Conservation (phyloP, 2,888 invertebrate species). For the Plusia festucae region DNA sequence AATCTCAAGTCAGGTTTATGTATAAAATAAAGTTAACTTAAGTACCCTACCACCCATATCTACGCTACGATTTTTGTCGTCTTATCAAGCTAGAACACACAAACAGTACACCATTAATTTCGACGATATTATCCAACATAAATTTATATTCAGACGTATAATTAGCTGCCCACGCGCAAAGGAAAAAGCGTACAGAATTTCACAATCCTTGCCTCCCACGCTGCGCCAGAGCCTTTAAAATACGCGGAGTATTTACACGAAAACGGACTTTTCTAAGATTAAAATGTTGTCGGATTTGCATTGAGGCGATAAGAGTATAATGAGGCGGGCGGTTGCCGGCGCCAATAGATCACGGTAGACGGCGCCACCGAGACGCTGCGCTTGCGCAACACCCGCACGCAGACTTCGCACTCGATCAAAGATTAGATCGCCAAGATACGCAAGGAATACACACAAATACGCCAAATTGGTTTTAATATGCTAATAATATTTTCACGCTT, state of each 20-base stretch:
- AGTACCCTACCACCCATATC: conserved; percentile 9
- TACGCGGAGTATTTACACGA: conserved; percentile 77
- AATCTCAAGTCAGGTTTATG: conserved; percentile 28
- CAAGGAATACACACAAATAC: conserved; percentile 50
- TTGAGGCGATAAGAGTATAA: conserved; percentile 81
- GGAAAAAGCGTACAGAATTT: conserved; percentile 82
- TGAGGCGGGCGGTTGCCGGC: conserved; percentile 73
- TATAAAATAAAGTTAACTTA: conserved; percentile 21
- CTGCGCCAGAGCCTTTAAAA: conserved; percentile 63
- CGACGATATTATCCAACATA: conserved; percentile 75
- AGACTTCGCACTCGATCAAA: conserved; percentile 62
- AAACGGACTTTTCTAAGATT: conserved; percentile 73
- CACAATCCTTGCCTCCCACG: conserved; percentile 78
- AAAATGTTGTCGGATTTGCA: conserved; percentile 81
- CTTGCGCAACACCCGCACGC: conserved; percentile 73
- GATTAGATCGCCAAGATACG: conserved; percentile 62
- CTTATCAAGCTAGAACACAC: conserved; percentile 61
- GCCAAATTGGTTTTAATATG: conserved; percentile 16
- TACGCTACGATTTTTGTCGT: conserved; percentile 49
- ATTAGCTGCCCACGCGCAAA: conserved; percentile 82
- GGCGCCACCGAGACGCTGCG: conserved; percentile 76
- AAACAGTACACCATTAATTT: conserved; percentile 68
- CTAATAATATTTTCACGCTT: conserved; percentile 23
- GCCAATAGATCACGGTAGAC: conserved; percentile 84
- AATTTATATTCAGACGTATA: conserved; percentile 80